Conservation (phyloP, 2,113 vertebrate species). For the Tretioscincus oriximinensis region DNA sequence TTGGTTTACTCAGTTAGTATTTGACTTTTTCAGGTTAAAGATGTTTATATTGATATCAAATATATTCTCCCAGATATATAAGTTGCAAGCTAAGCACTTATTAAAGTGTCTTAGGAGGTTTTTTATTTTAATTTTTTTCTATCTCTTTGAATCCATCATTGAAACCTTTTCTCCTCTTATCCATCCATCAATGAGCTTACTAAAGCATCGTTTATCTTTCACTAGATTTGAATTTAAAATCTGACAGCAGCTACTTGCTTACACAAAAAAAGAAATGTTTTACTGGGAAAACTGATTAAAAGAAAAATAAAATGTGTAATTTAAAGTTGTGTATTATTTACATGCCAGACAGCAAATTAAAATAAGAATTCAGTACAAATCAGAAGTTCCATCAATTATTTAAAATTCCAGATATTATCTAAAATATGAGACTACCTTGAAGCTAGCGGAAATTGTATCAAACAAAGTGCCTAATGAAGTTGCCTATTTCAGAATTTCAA, state of each 20-base stretch:
- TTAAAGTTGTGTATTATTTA: neutral
- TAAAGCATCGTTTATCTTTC: slow-evolving; percentile 4
- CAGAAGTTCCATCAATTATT: neutral
- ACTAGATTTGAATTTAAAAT: slow-evolving; percentile 22
- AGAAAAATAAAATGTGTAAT: neutral
- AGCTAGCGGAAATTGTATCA: neutral
- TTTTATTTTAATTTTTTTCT: slow-evolving; percentile 31
- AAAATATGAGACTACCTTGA: neutral
- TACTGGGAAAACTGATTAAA: neutral
- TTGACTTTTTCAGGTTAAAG: slow-evolving; percentile 28
- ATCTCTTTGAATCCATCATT: neutral
- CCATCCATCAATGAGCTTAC: neutral
- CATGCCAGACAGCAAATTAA: neutral
- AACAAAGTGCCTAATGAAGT: too few relatives aligned
- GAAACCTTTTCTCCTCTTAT: slow-evolving; percentile 7
- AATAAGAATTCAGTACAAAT: neutral
- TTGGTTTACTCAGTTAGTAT: slow-evolving; percentile 23
- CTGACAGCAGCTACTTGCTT: neutral
- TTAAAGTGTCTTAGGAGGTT: neutral
- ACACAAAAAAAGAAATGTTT: neutral
- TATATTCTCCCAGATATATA: neutral
- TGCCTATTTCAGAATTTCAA: too few relatives aligned
- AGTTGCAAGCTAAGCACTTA: neutral
- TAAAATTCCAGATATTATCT: neutral
- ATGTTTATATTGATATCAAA: slow-evolving; percentile 2